phyloP scores from a whole-genome alignment of 1,140 invertebrate species.

The Belonocnema kinseyi region DNA sequence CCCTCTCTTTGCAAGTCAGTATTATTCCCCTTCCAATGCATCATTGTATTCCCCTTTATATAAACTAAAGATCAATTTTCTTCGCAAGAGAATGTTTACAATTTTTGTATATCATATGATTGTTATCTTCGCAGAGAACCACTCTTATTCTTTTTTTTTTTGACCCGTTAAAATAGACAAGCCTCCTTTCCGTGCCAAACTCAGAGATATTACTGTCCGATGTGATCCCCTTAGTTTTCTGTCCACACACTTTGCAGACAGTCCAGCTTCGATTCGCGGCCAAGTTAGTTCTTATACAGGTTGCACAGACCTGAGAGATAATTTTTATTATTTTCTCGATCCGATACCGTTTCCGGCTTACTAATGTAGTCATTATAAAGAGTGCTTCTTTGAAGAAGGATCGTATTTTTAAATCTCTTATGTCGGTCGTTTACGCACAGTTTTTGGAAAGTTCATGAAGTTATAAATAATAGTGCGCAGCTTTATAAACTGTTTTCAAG shows the following conservation, averaged over 20 bases:
- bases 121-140: background rate
- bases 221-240: constrained; percentile 48
- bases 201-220: constrained; percentile 65
- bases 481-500: constrained; percentile 13
- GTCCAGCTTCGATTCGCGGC: constrained; percentile 62
- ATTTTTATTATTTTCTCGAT: too few relatives aligned
- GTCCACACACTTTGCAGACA: constrained; percentile 52
- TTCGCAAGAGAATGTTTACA: background rate
- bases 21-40: constrained; percentile 6
- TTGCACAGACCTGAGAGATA: constrained; percentile 32
- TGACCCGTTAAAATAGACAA: constrained; percentile 71
- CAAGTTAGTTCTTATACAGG: constrained; percentile 50
- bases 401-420: background rate
- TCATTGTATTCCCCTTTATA: constrained; percentile 24
- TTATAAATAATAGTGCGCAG: constrained; percentile 9
- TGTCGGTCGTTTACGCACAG: background rate
- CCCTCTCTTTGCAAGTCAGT: too few relatives aligned
- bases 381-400: constrained; percentile 12
- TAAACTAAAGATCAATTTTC: constrained; percentile 40
- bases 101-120: background rate
- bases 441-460: constrained; percentile 1
- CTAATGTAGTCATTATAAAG: too few relatives aligned
- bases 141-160: constrained; percentile 46
- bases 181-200: constrained; percentile 65
- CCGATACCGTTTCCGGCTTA: too few relatives aligned